Percentiles rank a stretch among this genome's conserved stretches.
Evolutionary conservation across 2,113 vertebrate species (phyloP).

Genomic region (Semicossyphus pulcher): DNA sequence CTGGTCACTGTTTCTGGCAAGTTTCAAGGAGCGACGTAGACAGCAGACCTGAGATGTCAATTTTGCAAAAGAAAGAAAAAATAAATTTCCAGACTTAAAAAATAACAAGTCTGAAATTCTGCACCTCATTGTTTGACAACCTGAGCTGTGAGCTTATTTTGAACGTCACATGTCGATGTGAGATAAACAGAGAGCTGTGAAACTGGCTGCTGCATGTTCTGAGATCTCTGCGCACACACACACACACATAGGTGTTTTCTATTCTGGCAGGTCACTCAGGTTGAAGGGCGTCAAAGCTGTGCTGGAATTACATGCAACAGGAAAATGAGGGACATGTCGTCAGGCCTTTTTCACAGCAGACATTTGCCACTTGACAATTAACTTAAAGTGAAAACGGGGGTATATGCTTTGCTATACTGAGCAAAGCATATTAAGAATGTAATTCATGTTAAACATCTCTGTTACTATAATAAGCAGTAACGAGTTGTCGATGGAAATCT

Average conservation of each 20-base stretch:
- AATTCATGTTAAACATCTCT: too few relatives aligned
- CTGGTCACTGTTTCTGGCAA: too few relatives aligned
- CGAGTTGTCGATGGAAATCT: too few relatives aligned
- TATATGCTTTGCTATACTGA: too few relatives aligned
- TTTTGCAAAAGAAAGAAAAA: not conserved
- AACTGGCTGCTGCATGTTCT: too few relatives aligned
- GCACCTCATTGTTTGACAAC: not conserved
- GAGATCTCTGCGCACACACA: not conserved
- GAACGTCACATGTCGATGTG: not conserved
- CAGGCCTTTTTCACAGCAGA: too few relatives aligned
- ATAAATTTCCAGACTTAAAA: not conserved
- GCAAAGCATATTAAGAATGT: too few relatives aligned
- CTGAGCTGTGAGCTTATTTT: not conserved
- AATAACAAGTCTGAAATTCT: not conserved
- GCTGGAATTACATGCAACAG: too few relatives aligned
- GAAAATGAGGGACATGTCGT: too few relatives aligned
- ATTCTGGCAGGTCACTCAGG: not conserved
- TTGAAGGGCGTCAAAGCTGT: not conserved
- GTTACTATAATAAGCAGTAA: too few relatives aligned
- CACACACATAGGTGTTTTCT: not conserved
- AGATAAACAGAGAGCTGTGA: constrained; percentile 21
- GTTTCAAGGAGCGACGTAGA: not conserved
- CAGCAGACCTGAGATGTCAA: not conserved
- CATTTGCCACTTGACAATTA: too few relatives aligned
- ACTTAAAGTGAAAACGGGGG: too few relatives aligned